A percentile compares a stretch with the other conserved stretches of the same genome.
These are phyloP conservation scores for Pampusana beccarii DNA, from an alignment of 2,113 vertebrate species.

Conservation along the genomic window DNA sequence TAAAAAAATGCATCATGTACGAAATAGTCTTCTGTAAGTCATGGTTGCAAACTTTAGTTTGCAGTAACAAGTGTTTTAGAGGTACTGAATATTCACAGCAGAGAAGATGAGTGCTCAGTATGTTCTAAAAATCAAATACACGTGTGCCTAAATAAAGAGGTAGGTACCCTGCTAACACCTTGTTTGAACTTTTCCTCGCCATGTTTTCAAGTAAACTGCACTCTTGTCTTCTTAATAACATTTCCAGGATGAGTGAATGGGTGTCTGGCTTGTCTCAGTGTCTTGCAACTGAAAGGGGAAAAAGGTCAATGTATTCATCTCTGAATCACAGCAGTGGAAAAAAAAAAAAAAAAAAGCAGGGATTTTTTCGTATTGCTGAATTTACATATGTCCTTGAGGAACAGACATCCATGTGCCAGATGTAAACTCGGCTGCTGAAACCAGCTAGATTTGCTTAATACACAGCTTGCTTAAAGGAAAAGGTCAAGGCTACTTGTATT, in stretches of 20 bases:
- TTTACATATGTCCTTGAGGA: conserved; percentile 52
- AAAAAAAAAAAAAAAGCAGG: background rate
- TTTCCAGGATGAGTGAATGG: background rate
- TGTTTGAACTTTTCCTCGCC: background rate
- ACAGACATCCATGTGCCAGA: background rate
- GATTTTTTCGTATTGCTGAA: conserved; percentile 1
- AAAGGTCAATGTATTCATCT: conserved; percentile 56
- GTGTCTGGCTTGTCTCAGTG: background rate
- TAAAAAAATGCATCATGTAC: background rate
- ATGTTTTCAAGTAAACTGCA: background rate
- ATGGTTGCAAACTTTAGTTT: background rate
- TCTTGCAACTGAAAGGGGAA: background rate
- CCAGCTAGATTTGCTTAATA: background rate
- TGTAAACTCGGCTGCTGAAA: background rate
- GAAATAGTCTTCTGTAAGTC: background rate
- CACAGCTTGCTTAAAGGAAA: background rate
- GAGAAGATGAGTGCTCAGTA: background rate
- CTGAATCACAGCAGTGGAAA: background rate
- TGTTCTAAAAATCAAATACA: background rate
- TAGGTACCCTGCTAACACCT: background rate
- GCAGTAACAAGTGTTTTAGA: background rate
- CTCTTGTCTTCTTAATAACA: background rate
- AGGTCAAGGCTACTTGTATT: conserved; percentile 23
- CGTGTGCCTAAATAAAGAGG: background rate
- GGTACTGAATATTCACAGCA: background rate